A percentile compares a stretch with the other conserved stretches of the same genome.
These are phyloP conservation scores for Pagrus major DNA, from an alignment of 2,113 vertebrate species.

Conservation along the genomic window DNA sequence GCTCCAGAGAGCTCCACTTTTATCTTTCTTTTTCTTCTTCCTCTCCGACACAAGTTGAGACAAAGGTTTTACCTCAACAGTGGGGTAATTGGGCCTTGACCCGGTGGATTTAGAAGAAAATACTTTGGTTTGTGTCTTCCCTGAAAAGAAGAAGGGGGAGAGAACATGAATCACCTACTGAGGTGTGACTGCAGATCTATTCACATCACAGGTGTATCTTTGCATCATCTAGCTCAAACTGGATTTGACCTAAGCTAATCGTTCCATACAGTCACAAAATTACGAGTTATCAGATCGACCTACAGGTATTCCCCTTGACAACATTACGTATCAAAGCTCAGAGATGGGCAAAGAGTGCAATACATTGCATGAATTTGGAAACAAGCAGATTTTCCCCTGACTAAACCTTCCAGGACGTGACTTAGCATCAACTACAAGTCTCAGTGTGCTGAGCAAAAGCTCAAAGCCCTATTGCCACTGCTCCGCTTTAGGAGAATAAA, in stretches of 20 bases:
- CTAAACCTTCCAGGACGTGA: slow-evolving; percentile 64
- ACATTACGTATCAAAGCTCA: slow-evolving; percentile 10
- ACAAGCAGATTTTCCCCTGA: slow-evolving; percentile 49
- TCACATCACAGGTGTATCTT: slow-evolving; percentile 3
- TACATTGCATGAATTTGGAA: slow-evolving; percentile 40
- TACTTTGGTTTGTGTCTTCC: slow-evolving; percentile 6
- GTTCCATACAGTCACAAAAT: slow-evolving; percentile 7
- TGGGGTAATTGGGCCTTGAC: slow-evolving; percentile 45
- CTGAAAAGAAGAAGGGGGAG: neutral
- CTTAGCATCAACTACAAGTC: slow-evolving; percentile 61
- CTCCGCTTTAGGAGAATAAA: slow-evolving; percentile 58
- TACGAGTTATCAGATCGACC: slow-evolving; percentile 28
- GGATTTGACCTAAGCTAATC: slow-evolving; percentile 13
- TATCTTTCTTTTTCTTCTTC: slow-evolving; percentile 14
- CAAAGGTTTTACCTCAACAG: slow-evolving; percentile 36
- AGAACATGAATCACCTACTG: neutral
- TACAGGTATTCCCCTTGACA: slow-evolving; percentile 29
- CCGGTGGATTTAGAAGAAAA: slow-evolving; percentile 23
- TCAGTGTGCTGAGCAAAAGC: slow-evolving; percentile 50
- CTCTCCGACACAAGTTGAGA: slow-evolving; percentile 15
- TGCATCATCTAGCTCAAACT: slow-evolving; percentile 15
- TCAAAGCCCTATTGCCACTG: slow-evolving; percentile 51
- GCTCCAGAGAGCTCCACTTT: slow-evolving; percentile 36
- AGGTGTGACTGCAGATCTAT: neutral
- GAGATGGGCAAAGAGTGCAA: slow-evolving; percentile 4